A percentile compares a stretch with the other conserved stretches of the same genome.
These are phyloP conservation scores for Stictonetta naevosa DNA, from an alignment of 2,113 vertebrate genomes.

Conservation along the genomic window DNA sequence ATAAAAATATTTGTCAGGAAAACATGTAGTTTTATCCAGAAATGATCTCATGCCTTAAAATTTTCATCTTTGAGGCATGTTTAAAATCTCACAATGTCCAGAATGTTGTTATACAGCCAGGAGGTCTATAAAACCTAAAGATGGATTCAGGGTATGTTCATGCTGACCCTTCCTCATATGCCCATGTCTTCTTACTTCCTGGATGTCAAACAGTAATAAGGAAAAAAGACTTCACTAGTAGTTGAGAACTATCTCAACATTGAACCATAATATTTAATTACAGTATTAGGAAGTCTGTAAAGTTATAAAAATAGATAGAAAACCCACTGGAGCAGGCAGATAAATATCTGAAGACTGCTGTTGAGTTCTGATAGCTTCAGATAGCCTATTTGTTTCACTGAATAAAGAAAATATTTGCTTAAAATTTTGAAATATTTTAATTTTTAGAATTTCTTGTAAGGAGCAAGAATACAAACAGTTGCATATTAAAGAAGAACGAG, in stretches of 20 bases:
- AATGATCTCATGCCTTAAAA: slow-evolving; percentile 18
- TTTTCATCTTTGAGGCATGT: not conserved
- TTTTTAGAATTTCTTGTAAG: not conserved
- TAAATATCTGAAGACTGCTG: not conserved
- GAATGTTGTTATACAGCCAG: not conserved
- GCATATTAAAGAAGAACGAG: not conserved
- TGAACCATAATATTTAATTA: not conserved
- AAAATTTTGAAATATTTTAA: not conserved
- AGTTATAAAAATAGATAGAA: not conserved
- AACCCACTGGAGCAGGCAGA: not conserved
- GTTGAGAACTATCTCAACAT: not conserved
- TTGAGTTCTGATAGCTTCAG: not conserved
- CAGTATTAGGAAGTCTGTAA: not conserved
- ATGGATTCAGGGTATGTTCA: not conserved
- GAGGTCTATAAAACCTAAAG: not conserved
- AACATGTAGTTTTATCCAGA: slow-evolving; percentile 5
- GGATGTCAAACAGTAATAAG: not conserved
- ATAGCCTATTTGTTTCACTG: not conserved
- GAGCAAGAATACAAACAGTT: not conserved
- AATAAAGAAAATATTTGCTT: not conserved
- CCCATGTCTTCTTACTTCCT: not conserved
- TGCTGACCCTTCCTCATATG: not conserved
- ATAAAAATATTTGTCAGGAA: slow-evolving; percentile 41
- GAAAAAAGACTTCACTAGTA: not conserved
- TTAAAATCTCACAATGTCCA: slow-evolving; percentile 9